Base-by-base conservation (phyloP, 2,113 vertebrate genomes). In the Pontoporia blainvillei region DNA sequence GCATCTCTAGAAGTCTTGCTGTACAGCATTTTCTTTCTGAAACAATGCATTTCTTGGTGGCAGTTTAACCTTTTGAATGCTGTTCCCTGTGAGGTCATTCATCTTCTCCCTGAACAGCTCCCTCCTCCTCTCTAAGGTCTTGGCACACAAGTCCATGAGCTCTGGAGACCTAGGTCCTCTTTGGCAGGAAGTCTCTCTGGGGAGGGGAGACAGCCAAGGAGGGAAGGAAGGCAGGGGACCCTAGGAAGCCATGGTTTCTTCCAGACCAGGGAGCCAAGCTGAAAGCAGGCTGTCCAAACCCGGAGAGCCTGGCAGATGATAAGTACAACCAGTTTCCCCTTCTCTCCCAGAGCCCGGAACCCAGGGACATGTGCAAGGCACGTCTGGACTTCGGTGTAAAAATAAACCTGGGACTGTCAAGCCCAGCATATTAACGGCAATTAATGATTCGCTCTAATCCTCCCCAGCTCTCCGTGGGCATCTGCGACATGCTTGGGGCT, bases 401-500 rank as follows among this genome's bases (percentile, higher is more conserved):
- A 98, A 98, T 98, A 98, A 98, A 97, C 82, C 94, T 52, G 18
- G 21, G 96, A 89, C 95, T 97, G 97, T 98, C 36, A 11, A 92
- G 94, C 97, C 96, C 95, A 62, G 91, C 57, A 90, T 97, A 97
- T 98, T 98, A 98, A 98, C 98, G 96, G 95, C 94, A 79, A 97
- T 96, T 96, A 97, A 96, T 97, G 97, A 97, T 96, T 89, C 23
- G 1, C 89, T 93, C 72, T 82, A 92, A 96, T 96, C 94, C 97
- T 98, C 95, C 98, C 96, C 97, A 85, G 96, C 96, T 98, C 98
- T 98, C 95, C 36, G 44, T 95, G 97, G 98, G 96, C 98, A 98
- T 98, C 94, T 97, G 96, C 89, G 96, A 94, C 93, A 97, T 41
- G 88, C 23, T 21, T 82, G 97, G 86, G 66, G 91, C 97, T 96